These are phyloP conservation scores for Acleris sparsana DNA, from an alignment of 2,888 invertebrate genomes.

Conservation along the genomic window DNA sequence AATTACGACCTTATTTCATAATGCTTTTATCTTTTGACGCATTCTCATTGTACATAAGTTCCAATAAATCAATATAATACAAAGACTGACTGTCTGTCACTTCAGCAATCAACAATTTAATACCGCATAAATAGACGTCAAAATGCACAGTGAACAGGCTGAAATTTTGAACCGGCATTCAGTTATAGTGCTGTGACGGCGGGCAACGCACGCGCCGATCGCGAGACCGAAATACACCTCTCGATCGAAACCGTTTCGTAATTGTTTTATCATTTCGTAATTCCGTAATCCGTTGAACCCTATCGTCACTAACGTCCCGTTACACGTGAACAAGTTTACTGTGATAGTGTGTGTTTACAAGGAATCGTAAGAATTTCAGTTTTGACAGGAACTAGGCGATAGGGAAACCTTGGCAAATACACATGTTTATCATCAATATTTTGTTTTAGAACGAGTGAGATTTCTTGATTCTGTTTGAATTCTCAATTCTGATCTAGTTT, in stretches of 20 bases:
- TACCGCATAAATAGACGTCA: constrained; percentile 27
- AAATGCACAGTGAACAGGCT: constrained; percentile 19
- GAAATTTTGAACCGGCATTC: constrained; percentile 35
- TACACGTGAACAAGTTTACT: constrained; percentile 39
- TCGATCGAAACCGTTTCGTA: constrained; percentile 58
- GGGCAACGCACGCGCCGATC: constrained; percentile 51
- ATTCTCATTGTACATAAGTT: too few relatives aligned
- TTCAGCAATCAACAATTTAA: constrained; percentile 13
- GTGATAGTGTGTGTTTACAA: constrained; percentile 35
- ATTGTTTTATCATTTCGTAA: constrained; percentile 50
- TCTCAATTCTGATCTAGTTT: background rate
- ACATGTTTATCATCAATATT: constrained; percentile 9
- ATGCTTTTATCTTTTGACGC: too few relatives aligned
- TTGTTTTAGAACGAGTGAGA: background rate
- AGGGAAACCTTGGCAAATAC: constrained; percentile 18
- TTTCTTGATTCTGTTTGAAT: background rate
- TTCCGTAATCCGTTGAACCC: constrained; percentile 52
- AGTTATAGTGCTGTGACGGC: constrained; percentile 51
- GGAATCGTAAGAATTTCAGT: constrained; percentile 2
- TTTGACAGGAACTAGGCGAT: constrained; percentile 7
- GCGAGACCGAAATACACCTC: constrained; percentile 48
- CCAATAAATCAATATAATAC: too few relatives aligned
- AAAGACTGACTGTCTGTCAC: too few relatives aligned
- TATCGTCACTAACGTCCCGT: constrained; percentile 45
- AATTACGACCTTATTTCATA: too few relatives aligned